Percentiles rank a stretch among this genome's conserved stretches.
Conservation (phyloP, 1,140 invertebrate genomes). For the Anastrepha ludens region DNA sequence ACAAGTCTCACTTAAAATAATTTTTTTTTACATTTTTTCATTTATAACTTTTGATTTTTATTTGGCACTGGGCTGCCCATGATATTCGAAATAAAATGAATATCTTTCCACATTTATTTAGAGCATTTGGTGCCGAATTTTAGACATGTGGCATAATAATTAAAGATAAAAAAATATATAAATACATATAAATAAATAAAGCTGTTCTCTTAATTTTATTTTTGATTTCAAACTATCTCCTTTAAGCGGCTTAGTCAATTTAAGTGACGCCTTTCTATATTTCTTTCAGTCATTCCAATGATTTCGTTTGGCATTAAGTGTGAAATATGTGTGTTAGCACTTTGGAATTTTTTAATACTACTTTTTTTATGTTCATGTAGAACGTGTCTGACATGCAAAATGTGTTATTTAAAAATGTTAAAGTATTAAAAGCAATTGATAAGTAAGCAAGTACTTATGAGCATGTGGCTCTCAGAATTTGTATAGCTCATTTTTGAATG, state of each 20-base stretch:
- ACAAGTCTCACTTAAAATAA: neutral
- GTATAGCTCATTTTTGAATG: neutral
- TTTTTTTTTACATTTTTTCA: neutral
- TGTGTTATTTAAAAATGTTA: neutral
- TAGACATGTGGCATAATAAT: neutral
- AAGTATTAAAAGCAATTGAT: neutral
- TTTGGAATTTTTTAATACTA: neutral
- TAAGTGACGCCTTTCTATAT: neutral
- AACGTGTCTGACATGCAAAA: neutral
- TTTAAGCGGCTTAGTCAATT: conserved; percentile 9
- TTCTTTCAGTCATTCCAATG: neutral
- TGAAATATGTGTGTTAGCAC: neutral
- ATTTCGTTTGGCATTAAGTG: neutral
- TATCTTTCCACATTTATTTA: neutral
- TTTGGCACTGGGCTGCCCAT: neutral
- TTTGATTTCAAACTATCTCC: neutral
- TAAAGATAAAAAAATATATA: neutral
- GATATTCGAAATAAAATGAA: neutral
- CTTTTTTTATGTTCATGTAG: neutral
- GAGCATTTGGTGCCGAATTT: conserved; percentile 2
- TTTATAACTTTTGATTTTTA: no score
- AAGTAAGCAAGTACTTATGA: neutral
- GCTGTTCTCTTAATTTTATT: neutral
- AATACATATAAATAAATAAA: no score
- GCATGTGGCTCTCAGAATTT: neutral